Evolutionary conservation across 2,797 vertebrate genomes (phyloP), one percentile per base, ranked within the genome.

Genomic region (Rhodeus uyekii): DNA sequence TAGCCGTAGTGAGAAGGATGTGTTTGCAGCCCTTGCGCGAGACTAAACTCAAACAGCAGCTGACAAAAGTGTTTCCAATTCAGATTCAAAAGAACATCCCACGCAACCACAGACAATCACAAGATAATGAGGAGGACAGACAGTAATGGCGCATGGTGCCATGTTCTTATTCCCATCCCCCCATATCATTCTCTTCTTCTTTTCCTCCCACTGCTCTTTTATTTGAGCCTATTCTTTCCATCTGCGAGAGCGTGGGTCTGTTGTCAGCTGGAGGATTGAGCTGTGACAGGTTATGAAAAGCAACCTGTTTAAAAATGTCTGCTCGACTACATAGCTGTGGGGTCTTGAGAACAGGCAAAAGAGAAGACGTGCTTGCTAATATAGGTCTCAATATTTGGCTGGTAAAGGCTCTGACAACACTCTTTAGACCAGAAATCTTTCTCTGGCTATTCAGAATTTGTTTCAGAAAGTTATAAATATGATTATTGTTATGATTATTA

Each of bases 71-170:
- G 60, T 69, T 77, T 86, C 72, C 69, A 82, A 84, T 84, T 84
- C 76, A 67, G 46, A 85, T 85, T 88, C 76, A 83, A 83, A 86
- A 86, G 86, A 81, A 85, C 78, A 77, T 78, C 85, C 85, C 81
- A 85, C 85, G 74, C 85, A 76, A 89, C 87, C 81, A 86, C 86
- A 89, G 88, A 85, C 87, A 90, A 89, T 89, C 87, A 89, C 86
- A 89, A 86, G 89, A 86, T 93, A 93, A 94, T 93, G 91, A 93
- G 90, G 89, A 90, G 89, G 91, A 93, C 89, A 90, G 91, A 91
- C 83, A 82, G 88, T 87, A 88, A 85, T 71, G 88, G 90, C 90
- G 5, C 80, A 72, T 87, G 84, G 87, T 76, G 80, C 88, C 87
- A 88, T 79, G 85, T 85, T 73, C 67, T 78, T 82, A 61, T 76